These are phyloP conservation scores for Halocynthia aurantium DNA, from an alignment of 23 tunicate genomes.

Conservation along the genomic window DNA sequence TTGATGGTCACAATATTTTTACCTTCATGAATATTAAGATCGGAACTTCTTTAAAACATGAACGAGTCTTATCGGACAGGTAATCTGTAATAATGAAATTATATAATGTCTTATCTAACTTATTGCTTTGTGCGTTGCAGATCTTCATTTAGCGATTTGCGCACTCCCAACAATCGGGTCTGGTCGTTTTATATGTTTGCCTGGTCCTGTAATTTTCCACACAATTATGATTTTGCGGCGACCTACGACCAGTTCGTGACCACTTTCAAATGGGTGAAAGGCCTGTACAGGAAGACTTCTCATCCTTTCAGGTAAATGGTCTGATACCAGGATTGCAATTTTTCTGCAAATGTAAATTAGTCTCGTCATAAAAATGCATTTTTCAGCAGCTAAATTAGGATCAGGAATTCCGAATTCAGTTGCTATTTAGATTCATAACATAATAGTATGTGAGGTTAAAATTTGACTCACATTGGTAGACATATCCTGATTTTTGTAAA, in stretches of 20 bases:
- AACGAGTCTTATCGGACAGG: slow-evolving; percentile 51
- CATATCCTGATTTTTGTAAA: too few species aligned
- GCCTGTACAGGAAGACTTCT: slow-evolving; percentile 70
- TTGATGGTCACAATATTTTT: slow-evolving; percentile 68
- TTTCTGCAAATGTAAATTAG: background rate
- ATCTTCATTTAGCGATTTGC: slow-evolving; percentile 40
- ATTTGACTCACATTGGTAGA: too few species aligned
- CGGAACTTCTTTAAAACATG: slow-evolving; percentile 34
- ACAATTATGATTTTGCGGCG: slow-evolving; percentile 79
- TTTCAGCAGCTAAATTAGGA: too few species aligned
- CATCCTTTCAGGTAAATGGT: slow-evolving; percentile 84
- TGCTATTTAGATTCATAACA: too few species aligned
- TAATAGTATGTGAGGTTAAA: background rate
- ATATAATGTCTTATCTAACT: background rate
- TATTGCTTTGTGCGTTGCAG: slow-evolving; percentile 18
- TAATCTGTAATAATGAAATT: background rate
- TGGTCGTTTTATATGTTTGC: slow-evolving; percentile 48
- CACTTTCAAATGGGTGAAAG: slow-evolving; percentile 86
- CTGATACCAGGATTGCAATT: background rate
- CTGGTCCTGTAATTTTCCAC: slow-evolving; percentile 52
- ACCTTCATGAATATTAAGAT: slow-evolving; percentile 33
- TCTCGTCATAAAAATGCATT: too few species aligned
- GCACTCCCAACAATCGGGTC: slow-evolving; percentile 40
- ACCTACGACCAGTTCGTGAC: slow-evolving; percentile 65
- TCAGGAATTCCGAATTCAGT: too few species aligned